These are phyloP conservation scores for Sturnira hondurensis DNA, from an alignment of 2,113 vertebrate species.

Conservation along the genomic window DNA sequence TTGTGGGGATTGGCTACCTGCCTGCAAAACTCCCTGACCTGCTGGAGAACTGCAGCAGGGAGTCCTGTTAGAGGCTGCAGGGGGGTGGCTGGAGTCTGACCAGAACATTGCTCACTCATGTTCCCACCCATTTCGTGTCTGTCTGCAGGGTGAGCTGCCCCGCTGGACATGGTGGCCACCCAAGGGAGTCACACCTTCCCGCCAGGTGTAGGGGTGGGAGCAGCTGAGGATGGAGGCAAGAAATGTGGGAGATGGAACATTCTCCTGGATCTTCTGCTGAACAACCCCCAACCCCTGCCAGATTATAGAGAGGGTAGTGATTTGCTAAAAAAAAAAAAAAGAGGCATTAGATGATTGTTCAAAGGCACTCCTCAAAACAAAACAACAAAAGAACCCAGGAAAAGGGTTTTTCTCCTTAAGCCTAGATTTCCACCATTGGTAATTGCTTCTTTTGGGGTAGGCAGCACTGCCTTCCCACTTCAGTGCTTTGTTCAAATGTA, in stretches of 20 bases:
- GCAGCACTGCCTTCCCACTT: neutral
- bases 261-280: neutral
- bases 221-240: neutral
- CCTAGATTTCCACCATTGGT: neutral
- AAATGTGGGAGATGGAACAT: neutral
- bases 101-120: slow-evolving; percentile 38
- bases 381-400: too few relatives aligned
- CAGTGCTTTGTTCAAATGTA: neutral
- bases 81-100: slow-evolving; percentile 48
- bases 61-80: slow-evolving; percentile 49
- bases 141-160: neutral
- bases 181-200: neutral
- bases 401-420: neutral
- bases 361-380: neutral
- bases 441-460: neutral
- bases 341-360: neutral
- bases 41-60: neutral
- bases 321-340: neutral
- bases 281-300: accelerated
- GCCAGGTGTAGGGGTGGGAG: neutral
- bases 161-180: neutral
- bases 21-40: slow-evolving; percentile 56
- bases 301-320: neutral
- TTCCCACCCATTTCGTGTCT: slow-evolving; percentile 36
- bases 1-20: neutral